These are phyloP conservation scores for Oppia nitens DNA, from an alignment of 1,140 invertebrate genomes.

Conservation along the genomic window DNA sequence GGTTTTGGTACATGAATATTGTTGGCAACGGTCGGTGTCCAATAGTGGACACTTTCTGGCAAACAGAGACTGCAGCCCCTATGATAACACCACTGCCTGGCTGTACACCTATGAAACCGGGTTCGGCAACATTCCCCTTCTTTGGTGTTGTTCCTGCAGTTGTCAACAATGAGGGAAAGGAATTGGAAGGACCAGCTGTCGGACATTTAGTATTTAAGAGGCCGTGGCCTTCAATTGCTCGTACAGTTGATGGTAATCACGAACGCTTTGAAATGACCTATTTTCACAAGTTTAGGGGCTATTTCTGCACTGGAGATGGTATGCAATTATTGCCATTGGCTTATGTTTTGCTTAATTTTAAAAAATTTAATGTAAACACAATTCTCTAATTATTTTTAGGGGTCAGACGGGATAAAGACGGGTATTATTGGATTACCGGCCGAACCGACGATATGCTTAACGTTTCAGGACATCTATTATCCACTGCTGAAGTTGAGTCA, in stretches of 20 bases:
- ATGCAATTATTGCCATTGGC: neutral
- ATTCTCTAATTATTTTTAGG: neutral
- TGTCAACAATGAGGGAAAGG: conserved; percentile 67
- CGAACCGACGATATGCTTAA: conserved; percentile 96
- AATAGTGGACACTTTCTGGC: conserved; percentile 97
- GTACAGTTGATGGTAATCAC: conserved; percentile 78
- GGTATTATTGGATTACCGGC: conserved; percentile 91
- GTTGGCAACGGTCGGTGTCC: conserved; percentile 51
- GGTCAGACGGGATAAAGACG: conserved; percentile 58
- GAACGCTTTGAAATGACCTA: conserved; percentile 83
- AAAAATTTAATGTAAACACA: neutral
- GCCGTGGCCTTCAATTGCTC: conserved; percentile 95
- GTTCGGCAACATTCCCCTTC: conserved; percentile 87
- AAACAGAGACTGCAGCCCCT: conserved; percentile 69
- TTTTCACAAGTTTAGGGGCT: conserved; percentile 86
- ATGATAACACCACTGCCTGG: conserved; percentile 87
- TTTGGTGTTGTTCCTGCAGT: conserved; percentile 81
- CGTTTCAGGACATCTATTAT: conserved; percentile 91
- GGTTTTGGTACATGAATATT: conserved; percentile 86
- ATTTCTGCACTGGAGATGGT: conserved; percentile 95
- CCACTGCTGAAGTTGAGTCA: conserved; percentile 81
- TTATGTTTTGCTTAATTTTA: neutral
- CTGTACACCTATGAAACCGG: conserved; percentile 87
- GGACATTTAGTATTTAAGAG: conserved; percentile 53
- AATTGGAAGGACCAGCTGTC: conserved; percentile 72